Percentiles rank a stretch among this genome's conserved stretches.
phyloP scores from a whole-genome alignment of 2,888 invertebrate genomes.

The Hyposoter didymator region DNA sequence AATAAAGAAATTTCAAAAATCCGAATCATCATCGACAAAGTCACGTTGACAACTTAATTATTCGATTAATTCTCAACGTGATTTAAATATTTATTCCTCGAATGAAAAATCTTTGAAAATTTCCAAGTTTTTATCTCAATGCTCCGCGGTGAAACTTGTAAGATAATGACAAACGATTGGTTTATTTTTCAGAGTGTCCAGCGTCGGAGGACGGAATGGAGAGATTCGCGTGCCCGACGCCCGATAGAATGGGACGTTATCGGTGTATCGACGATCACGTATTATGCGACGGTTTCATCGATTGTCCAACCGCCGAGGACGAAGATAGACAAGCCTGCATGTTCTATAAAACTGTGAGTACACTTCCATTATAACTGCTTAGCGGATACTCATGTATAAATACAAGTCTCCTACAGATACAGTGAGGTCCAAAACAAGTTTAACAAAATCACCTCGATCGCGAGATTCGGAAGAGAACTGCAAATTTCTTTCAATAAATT shows the following conservation, averaged over 20 bases:
- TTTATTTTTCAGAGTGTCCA: conserved; percentile 92
- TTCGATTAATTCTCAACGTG: too few species aligned
- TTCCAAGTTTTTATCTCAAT: too few species aligned
- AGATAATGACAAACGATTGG: neutral
- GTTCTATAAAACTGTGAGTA: conserved; percentile 97
- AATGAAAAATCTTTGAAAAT: too few species aligned
- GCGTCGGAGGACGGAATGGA: conserved; percentile 97
- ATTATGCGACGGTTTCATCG: conserved; percentile 96
- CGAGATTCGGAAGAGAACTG: neutral
- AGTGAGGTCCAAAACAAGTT: neutral
- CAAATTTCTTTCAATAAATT: neutral
- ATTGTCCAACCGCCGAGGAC: conserved; percentile 97
- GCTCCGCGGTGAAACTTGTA: neutral
- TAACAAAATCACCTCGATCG: neutral
- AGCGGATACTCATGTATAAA: neutral
- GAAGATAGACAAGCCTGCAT: conserved; percentile 97
- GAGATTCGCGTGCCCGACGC: conserved; percentile 96
- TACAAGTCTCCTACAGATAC: neutral
- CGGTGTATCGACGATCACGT: conserved; percentile 98
- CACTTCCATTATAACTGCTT: neutral
- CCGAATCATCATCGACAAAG: too few species aligned
- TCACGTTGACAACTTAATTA: too few species aligned
- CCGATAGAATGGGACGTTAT: conserved; percentile 95
- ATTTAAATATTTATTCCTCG: too few species aligned
- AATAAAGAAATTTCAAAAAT: too few species aligned